A percentile compares a stretch with the other conserved stretches of the same genome.
Conservation (phyloP, 2,888 invertebrate species). For the Lathronympha strigana region DNA sequence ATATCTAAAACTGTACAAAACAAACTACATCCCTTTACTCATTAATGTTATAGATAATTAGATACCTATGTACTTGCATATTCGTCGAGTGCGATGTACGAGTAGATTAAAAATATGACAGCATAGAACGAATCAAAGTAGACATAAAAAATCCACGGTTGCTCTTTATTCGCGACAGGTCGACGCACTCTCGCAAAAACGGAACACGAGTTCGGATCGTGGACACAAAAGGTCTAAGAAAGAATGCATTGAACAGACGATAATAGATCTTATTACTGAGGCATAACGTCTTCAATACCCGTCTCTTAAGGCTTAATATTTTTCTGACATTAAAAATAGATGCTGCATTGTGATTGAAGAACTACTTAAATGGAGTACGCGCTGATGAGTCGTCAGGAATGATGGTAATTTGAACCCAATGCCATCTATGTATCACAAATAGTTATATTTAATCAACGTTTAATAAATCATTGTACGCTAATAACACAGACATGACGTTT, state of each 20-base stretch:
- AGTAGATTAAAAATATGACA: constrained; percentile 1
- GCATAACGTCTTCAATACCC: background rate
- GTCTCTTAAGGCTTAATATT: background rate
- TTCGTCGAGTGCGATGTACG: background rate
- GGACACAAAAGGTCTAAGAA: constrained; percentile 3
- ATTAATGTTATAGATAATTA: background rate
- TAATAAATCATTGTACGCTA: too few species aligned
- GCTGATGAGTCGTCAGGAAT: too few species aligned
- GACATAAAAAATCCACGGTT: constrained; percentile 27
- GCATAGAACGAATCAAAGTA: constrained; percentile 8
- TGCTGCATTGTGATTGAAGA: too few species aligned
- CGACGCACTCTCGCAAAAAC: constrained; percentile 26
- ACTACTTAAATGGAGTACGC: too few species aligned
- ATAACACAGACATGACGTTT: too few species aligned
- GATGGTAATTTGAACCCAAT: too few species aligned
- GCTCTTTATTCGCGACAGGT: constrained; percentile 29
- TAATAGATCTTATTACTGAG: background rate
- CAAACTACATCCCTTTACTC: background rate
- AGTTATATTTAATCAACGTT: too few species aligned
- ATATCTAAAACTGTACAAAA: too few species aligned
- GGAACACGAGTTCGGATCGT: constrained; percentile 14
- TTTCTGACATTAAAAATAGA: background rate
- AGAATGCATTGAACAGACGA: background rate
- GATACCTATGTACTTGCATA: background rate
- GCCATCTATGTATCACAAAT: too few species aligned